Evolutionary conservation across 1,140 invertebrate genomes (phyloP).

Genomic region (Papilio machaon): DNA sequence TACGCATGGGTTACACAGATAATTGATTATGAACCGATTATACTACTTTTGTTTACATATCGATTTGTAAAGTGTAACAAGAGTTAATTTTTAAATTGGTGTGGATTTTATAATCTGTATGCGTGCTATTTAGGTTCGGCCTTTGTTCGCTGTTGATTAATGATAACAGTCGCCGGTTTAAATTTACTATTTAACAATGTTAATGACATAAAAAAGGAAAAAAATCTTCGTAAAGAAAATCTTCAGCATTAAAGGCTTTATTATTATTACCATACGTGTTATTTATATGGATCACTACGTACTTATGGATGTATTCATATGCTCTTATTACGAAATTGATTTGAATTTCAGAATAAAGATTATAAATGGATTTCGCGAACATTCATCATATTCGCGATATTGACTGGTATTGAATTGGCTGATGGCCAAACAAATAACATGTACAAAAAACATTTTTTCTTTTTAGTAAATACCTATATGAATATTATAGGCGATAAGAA

Average conservation of each 20-base stretch:
- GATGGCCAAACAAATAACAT: conserved; percentile 5
- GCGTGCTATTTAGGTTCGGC: too few relatives aligned
- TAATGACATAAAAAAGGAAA: too few relatives aligned
- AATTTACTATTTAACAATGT: too few relatives aligned
- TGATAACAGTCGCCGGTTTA: too few relatives aligned
- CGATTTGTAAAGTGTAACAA: not conserved
- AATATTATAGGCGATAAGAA: not conserved
- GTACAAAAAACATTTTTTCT: not conserved
- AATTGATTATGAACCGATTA: not conserved
- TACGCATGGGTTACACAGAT: not conserved
- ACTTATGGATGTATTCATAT: not conserved
- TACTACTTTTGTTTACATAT: not conserved
- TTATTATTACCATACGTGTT: too few relatives aligned
- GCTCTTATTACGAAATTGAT: conserved; percentile 5
- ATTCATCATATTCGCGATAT: conserved; percentile 7
- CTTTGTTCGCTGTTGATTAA: too few relatives aligned
- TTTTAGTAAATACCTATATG: not conserved
- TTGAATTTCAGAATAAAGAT: conserved; percentile 5
- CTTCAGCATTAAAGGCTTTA: too few relatives aligned
- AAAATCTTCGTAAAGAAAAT: too few relatives aligned
- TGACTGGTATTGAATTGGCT: conserved; percentile 21
- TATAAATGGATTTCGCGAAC: conserved; percentile 10
- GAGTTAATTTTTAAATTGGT: not conserved
- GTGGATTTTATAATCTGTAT: too few relatives aligned
- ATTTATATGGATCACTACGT: too few relatives aligned